Evolutionary conservation across 2,797 vertebrate species (phyloP), one percentile per base, ranked within the genome.

Genomic region (Danio kyathit): DNA sequence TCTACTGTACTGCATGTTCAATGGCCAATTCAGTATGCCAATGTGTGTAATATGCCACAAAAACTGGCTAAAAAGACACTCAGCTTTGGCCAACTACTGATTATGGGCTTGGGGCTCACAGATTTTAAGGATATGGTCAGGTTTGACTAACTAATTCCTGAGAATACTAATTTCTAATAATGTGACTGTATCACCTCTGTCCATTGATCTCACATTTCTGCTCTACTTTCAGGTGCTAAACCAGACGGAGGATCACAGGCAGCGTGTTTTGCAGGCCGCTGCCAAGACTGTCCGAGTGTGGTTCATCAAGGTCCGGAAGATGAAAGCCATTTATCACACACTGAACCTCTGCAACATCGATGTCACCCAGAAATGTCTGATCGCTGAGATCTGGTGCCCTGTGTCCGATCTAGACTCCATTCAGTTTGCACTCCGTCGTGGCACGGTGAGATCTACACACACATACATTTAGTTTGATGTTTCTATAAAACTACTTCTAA

Each of bases 241-340:
- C 93, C 98, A 99, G 92, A 99, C 98, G 0, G 98, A 99, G 90
- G 98, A 99, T 86, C 98, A 99, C 87, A 94, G 97, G 16, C 98
- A 99, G 88, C 92, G 98, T 82, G 98, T 99, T 81, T 90, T 99
- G 77, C 97, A 99, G 91, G 97, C 98, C 0, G 97, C 97, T 0
- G 96, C 98, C 48, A 99, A 99, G 89, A 97, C 94, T 0, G 92
- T 98, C 66, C 92, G 98, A 0, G 97, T 99, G 56, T 99, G 98
- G 98, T 98, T 99, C 92, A 98, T 99, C 91, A 99, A 99, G 81
- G 98, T 99, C 70, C 89, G 97, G 86, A 99, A 99, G 93, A 99
- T 99, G 98, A 99, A 99, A 93, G 98, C 98, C 21, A 97, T 99
- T 90, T 99, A 99, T 93, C 98, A 99, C 85, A 99, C 98, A 10